Evolutionary conservation across 2,888 invertebrate genomes (phyloP).

Genomic region (Cheilosia vernalis): DNA sequence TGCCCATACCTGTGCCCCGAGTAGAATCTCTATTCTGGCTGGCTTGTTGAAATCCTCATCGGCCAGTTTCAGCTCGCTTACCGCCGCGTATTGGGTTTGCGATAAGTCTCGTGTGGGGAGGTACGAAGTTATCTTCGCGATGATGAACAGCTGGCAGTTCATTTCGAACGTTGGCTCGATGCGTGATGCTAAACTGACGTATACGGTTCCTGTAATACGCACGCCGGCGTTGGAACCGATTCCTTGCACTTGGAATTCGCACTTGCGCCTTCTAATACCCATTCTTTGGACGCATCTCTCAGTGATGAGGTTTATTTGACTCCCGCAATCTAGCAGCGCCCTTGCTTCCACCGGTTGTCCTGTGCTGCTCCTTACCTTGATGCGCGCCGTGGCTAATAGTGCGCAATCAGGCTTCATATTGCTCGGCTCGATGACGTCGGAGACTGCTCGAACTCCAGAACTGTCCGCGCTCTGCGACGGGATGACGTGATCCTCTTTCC

Average conservation of each 20-base stretch:
- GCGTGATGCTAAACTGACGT: neutral
- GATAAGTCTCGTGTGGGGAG: neutral
- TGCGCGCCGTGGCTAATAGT: slow-evolving; percentile 4
- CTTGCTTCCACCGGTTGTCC: neutral
- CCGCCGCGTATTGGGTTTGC: neutral
- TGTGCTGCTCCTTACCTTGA: neutral
- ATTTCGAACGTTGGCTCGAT: neutral
- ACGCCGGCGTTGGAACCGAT: slow-evolving; percentile 12
- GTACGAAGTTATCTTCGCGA: neutral
- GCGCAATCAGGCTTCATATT: neutral
- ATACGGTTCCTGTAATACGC: slow-evolving; percentile 1
- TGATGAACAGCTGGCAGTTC: slow-evolving; percentile 5
- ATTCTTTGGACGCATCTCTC: slow-evolving; percentile 2
- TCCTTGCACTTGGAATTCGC: neutral
- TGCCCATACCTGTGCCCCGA: slow-evolving; percentile 24
- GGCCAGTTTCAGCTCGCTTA: neutral
- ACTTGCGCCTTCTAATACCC: neutral
- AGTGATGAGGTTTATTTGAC: slow-evolving; percentile 17
- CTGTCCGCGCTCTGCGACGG: no score
- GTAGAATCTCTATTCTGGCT: neutral
- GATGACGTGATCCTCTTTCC: no score
- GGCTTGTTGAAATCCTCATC: slow-evolving; percentile 2
- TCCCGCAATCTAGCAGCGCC: slow-evolving; percentile 22
- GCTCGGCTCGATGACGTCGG: neutral
- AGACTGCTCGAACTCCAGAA: no score